A percentile compares a stretch with the other conserved stretches of the same genome.
Conservation (phyloP, 2,797 vertebrate genomes). For the Schizopygopsis malacanthus region DNA sequence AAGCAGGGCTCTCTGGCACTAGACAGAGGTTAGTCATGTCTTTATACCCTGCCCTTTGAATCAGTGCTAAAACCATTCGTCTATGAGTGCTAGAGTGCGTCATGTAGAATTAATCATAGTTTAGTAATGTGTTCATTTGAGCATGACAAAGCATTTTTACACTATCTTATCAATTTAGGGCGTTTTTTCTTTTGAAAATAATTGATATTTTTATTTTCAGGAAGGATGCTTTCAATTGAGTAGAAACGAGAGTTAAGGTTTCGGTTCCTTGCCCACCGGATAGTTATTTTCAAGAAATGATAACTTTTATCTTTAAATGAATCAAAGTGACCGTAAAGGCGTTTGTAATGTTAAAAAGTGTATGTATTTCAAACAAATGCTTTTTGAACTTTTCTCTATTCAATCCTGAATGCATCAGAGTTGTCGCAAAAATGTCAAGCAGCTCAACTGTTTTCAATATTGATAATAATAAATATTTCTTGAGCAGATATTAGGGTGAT, state of each 20-base stretch:
- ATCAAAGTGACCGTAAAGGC: background rate
- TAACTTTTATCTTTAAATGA: background rate
- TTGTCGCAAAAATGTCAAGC: background rate
- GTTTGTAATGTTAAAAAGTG: background rate
- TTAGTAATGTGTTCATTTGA: background rate
- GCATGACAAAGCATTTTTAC: background rate
- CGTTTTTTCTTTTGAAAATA: background rate
- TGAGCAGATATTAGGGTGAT: background rate
- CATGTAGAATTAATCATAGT: background rate
- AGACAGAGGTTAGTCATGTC: conserved; percentile 31
- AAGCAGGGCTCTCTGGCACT: background rate
- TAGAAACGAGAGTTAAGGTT: background rate
- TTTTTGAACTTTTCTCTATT: background rate
- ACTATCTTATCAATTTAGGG: background rate
- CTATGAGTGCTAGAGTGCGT: background rate
- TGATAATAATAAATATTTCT: background rate
- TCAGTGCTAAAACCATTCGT: conserved; percentile 5
- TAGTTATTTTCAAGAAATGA: background rate
- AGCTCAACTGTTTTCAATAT: background rate
- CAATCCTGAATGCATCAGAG: background rate
- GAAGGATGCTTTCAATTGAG: background rate
- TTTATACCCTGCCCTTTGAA: background rate
- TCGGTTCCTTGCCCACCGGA: too few relatives aligned
- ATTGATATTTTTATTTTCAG: background rate
- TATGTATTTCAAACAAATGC: background rate